Conservation (phyloP, 2,888 invertebrate genomes). For the Drosophila picticornis region DNA sequence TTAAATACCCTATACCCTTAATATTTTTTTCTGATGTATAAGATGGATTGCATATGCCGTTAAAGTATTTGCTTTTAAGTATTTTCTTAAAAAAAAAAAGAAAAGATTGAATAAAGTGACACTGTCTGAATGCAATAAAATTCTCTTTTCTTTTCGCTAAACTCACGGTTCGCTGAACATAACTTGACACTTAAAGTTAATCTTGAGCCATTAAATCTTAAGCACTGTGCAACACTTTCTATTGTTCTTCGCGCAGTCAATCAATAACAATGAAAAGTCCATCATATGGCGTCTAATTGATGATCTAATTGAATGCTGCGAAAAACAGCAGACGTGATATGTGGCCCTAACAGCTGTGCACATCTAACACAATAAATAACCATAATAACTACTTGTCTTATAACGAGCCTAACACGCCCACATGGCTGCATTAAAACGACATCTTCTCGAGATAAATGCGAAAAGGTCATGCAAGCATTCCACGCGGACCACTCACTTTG, state of each 20-base stretch:
- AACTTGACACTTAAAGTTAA: not conserved
- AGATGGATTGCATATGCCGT: not conserved
- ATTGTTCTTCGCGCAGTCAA: not conserved
- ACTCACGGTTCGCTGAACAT: not conserved
- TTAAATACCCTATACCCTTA: not conserved
- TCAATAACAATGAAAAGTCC: conserved; percentile 37
- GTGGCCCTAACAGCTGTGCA: conserved; percentile 53
- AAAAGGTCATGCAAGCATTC: conserved; percentile 69
- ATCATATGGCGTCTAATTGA: conserved; percentile 58
- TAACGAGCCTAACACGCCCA: conserved; percentile 62
- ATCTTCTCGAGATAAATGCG: conserved; percentile 75
- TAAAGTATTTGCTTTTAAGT: not conserved
- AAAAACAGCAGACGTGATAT: conserved; percentile 27
- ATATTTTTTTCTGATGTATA: not conserved
- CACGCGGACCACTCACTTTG: conserved; percentile 47
- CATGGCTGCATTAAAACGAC: conserved; percentile 71
- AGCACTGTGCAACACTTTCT: not conserved
- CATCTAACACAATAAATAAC: conserved; percentile 68
- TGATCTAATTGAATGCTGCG: conserved; percentile 64
- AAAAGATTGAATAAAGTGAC: not conserved
- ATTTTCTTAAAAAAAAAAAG: not conserved
- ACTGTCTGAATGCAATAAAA: not conserved
- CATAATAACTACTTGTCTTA: conserved; percentile 65
- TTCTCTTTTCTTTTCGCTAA: not conserved
- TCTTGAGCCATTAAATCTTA: not conserved